Base-by-base conservation (phyloP, 30 jellyfish, hydroid and myxozoan species). In the Nemopilema nomurai region DNA sequence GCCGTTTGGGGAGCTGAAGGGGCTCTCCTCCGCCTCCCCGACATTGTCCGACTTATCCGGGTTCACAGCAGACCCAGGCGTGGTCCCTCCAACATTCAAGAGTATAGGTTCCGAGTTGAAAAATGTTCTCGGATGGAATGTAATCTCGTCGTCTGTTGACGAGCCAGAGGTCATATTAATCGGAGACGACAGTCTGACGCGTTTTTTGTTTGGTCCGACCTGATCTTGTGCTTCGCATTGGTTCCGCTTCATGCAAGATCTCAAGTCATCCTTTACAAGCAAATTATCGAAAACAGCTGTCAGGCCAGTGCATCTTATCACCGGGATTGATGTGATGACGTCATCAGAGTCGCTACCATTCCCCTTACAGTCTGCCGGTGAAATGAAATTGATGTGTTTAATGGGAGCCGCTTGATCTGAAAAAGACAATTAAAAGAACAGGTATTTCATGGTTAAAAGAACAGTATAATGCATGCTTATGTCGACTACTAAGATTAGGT, bases 61-160 rank as follows among this genome's bases (percentile, higher is more conserved):
- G 18, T 19, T 62, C 28, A 21, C 17, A 51, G 24, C 16, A 57
- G 32, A 77, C 16, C 49, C 49, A 28, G 64, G 6, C 4, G 16
- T 50, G 41, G 30, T 73, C 1, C 8, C 0, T 30, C 69, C 50
- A 51, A 69, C 18, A 18, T 73, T 65, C 21, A 67, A 6, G 0
- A 77, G 69, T 17, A 77, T 62, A 9, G 71, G n/a, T 26, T 77
- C 87, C 18, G 87, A 77, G 28, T 63, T 77, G 41, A 66, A 77
- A 33, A 70, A 24, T 0, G 79, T 27, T 24, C 50, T 83, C 21
- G 91, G 86, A 49, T 83, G 73, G 79, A 83, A 71, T 4, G 91
- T 83, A 6, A 83, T 70, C 41, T 83, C 91, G 28, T 83, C 86
- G 30, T 83, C 91, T 18, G 86, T 83, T 21, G 91, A 81, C 8